These are phyloP conservation scores for Acanthosepion pharaonis DNA, from an alignment of 2,888 invertebrate species.

Conservation along the genomic window DNA sequence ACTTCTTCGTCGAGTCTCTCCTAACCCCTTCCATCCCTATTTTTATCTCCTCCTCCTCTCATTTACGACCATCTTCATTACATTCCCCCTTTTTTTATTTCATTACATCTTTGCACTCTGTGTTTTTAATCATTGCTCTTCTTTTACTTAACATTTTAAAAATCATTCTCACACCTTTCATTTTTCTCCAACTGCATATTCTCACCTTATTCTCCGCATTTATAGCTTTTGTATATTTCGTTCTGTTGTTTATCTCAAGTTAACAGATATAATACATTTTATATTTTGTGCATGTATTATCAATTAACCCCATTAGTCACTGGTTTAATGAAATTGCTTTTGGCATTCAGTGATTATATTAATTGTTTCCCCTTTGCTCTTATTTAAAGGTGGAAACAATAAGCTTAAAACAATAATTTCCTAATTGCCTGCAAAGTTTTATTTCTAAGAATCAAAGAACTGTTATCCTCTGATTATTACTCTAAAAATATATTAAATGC, in stretches of 20 bases:
- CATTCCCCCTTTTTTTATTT: accelerated
- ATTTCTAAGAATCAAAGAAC: background rate
- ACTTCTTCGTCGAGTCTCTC: too few relatives aligned
- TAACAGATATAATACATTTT: background rate
- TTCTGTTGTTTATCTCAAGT: background rate
- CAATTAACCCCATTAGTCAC: conserved; percentile 9
- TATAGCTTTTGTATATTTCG: background rate
- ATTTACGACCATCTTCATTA: background rate
- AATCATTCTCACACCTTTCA: background rate
- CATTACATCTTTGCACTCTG: background rate
- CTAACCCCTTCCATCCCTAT: background rate
- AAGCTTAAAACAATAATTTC: background rate
- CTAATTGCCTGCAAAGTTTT: background rate
- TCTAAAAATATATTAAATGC: background rate
- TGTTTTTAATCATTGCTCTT: background rate
- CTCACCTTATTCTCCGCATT: background rate
- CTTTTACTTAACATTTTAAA: background rate
- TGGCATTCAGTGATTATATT: background rate
- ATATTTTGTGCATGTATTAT: background rate
- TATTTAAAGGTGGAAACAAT: background rate
- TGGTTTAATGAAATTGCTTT: conserved; percentile 21
- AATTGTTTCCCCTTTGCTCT: background rate
- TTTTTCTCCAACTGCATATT: background rate
- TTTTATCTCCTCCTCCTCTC: background rate
- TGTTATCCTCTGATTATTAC: background rate